phyloP scores from a whole-genome alignment of 2,113 vertebrate species.

The Barnardius zonarius region DNA sequence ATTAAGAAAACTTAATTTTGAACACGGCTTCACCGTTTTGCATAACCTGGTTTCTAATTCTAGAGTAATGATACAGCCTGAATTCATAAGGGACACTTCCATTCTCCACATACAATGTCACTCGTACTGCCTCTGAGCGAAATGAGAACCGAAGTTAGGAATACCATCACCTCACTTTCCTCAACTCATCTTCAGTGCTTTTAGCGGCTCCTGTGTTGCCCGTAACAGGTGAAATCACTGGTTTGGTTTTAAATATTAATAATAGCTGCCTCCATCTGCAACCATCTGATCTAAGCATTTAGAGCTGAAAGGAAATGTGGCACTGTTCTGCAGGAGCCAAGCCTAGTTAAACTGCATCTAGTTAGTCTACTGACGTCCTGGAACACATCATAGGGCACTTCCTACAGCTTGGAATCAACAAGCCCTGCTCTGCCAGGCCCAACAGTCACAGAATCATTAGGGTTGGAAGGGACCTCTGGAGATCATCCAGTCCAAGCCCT shows the following conservation, averaged over 20 bases:
- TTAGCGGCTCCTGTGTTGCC: neutral
- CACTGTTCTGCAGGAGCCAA: neutral
- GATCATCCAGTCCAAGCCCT: neutral
- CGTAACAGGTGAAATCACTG: neutral
- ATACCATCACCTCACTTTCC: neutral
- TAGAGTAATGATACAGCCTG: neutral
- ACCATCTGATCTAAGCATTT: neutral
- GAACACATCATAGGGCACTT: neutral
- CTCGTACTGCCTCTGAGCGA: neutral
- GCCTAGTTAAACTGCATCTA: neutral
- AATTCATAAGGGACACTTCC: neutral
- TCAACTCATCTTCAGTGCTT: neutral
- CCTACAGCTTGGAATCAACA: neutral
- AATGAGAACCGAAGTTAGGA: neutral
- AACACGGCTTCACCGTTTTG: neutral
- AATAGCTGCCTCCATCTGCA: neutral
- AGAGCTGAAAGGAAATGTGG: neutral
- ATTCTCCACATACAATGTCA: neutral
- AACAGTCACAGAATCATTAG: neutral
- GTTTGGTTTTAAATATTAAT: neutral
- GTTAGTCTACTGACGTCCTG: neutral
- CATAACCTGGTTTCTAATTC: slow-evolving; percentile 60
- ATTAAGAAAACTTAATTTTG: neutral
- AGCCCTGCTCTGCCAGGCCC: neutral
- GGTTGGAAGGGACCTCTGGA: neutral